Evolutionary conservation across 2,888 invertebrate species (phyloP).

Genomic region (Leucophenga montana): DNA sequence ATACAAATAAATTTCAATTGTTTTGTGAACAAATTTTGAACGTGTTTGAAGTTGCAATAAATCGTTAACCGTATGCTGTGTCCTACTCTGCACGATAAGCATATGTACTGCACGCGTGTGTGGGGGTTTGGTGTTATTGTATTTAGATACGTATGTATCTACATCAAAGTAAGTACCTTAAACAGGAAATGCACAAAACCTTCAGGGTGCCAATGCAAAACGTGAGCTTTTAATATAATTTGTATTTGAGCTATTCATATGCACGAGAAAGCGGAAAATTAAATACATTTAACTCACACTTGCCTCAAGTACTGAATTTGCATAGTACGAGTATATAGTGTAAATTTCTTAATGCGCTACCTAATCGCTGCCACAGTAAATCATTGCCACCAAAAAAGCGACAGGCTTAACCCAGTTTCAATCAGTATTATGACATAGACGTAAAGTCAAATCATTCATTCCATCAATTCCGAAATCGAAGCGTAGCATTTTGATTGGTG

Average conservation of each 20-base stretch:
- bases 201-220: not conserved
- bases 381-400: too few species aligned
- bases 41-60: not conserved
- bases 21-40: constrained; percentile 5
- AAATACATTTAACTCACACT: too few species aligned
- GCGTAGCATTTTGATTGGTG: constrained; percentile 9
- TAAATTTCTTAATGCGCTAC: constrained; percentile 10
- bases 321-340: not conserved
- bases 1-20: constrained; percentile 27
- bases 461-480: constrained; percentile 37
- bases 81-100: constrained; percentile 11
- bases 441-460: not conserved
- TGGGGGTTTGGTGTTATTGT: too few species aligned
- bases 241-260: too few species aligned
- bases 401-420: too few species aligned
- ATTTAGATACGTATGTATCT: constrained; percentile 1
- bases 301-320: not conserved
- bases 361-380: too few species aligned
- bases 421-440: too few species aligned
- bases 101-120: constrained; percentile 26
- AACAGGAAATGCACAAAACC: constrained; percentile 12
- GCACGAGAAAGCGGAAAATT: not conserved
- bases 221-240: not conserved
- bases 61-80: not conserved
- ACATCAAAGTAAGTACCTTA: not conserved